Evolutionary conservation across 1,140 invertebrate species (phyloP).

Genomic region (Archegozetes longisetosus): DNA sequence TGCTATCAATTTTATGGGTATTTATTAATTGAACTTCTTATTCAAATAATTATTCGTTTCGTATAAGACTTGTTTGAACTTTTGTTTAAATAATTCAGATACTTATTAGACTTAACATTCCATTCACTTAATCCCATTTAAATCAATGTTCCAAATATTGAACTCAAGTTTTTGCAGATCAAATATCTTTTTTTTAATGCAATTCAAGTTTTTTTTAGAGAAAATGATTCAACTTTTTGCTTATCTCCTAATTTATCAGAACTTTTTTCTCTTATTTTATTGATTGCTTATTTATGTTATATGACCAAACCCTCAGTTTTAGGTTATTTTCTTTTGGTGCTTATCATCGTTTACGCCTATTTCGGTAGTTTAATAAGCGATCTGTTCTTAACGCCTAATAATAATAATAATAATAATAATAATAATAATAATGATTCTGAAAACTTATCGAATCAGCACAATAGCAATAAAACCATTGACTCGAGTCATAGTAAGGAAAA

Average conservation of each 20-base stretch:
- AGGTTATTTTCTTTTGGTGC: neutral
- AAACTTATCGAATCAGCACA: neutral
- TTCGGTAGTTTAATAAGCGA: neutral
- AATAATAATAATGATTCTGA: neutral
- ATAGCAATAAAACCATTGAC: neutral
- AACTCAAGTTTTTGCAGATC: too few species aligned
- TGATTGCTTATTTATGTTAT: neutral
- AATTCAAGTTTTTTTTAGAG: too few species aligned
- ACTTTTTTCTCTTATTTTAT: too few species aligned
- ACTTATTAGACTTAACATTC: too few species aligned
- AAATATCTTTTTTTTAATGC: too few species aligned
- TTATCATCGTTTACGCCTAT: neutral
- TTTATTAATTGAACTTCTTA: neutral
- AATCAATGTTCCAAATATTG: too few species aligned
- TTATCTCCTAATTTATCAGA: too few species aligned
- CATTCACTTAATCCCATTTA: too few species aligned
- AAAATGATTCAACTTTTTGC: too few species aligned
- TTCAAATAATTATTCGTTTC: too few species aligned
- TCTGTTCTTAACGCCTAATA: neutral
- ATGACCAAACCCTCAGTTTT: neutral
- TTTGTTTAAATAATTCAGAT: too few species aligned
- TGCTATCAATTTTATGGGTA: neutral
- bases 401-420: neutral
- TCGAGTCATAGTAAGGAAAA: neutral
- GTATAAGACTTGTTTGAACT: too few species aligned